Conservation (phyloP, 2,113 vertebrate species). For the Tenebrosternarchus preto region DNA sequence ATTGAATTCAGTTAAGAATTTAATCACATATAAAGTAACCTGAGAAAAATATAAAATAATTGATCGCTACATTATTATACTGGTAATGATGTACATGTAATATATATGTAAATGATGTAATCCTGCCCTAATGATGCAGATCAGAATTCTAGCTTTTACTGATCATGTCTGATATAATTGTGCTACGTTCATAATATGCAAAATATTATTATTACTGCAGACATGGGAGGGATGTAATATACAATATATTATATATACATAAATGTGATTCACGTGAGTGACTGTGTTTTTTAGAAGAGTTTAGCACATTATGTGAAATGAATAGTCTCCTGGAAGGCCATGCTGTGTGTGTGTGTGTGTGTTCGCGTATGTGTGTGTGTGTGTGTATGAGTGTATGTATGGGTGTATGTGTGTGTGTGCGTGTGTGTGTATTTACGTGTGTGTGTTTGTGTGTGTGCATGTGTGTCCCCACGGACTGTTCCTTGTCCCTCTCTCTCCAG, state of each 20-base stretch:
- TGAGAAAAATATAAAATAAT: too few species aligned
- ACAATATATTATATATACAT: neutral
- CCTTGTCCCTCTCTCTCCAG: conserved; percentile 27
- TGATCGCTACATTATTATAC: neutral
- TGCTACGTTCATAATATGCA: neutral
- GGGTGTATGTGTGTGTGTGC: conserved; percentile 6
- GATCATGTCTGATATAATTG: neutral
- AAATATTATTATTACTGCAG: neutral
- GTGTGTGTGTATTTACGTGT: conserved; percentile 22
- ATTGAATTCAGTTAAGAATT: too few species aligned
- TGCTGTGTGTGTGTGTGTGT: conserved; percentile 1
- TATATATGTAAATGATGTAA: too few species aligned
- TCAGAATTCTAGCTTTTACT: neutral
- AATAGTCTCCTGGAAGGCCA: neutral
- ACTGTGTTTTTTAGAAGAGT: neutral
- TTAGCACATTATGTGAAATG: neutral
- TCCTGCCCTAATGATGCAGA: neutral
- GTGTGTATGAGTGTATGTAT: conserved; percentile 24
- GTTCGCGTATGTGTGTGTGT: conserved; percentile 12
- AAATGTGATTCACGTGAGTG: too few species aligned
- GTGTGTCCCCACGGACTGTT: conserved; percentile 30
- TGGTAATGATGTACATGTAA: neutral
- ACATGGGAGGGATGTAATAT: neutral
- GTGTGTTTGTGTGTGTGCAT: conserved; percentile 17
- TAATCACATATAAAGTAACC: too few species aligned